Evolutionary conservation across 2,888 invertebrate species (phyloP).

Genomic region (Odontocerum albicorne): DNA sequence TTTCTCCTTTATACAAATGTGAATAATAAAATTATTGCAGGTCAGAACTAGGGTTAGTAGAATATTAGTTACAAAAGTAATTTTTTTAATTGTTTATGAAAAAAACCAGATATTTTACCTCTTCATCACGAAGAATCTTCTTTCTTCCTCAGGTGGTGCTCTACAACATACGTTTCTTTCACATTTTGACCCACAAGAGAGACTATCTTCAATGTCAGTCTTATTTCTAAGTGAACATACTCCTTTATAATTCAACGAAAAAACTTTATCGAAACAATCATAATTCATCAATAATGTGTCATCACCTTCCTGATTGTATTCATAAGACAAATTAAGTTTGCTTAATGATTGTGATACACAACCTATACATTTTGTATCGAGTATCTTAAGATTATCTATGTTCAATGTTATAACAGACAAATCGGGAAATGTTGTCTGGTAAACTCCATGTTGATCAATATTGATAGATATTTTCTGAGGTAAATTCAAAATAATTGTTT

Average conservation of each 20-base stretch:
- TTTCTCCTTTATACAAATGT: too few relatives aligned
- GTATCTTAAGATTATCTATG: conserved; percentile 1
- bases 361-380: conserved; percentile 8
- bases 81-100: not conserved
- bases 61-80: not conserved
- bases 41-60: too few relatives aligned
- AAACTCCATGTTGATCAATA: conserved; percentile 27
- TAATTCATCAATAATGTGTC: not conserved
- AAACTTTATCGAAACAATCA: conserved; percentile 9
- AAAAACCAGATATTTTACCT: too few relatives aligned
- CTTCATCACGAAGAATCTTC: conserved; percentile 12
- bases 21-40: too few relatives aligned
- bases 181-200: not conserved
- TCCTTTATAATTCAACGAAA: conserved; percentile 12
- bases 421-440: conserved; percentile 19
- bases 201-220: not conserved
- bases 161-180: not conserved
- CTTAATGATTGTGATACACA: not conserved
- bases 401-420: not conserved
- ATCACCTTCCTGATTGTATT: not conserved
- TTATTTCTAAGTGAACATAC: not conserved
- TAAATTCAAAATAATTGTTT: conserved; percentile 41
- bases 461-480: conserved; percentile 2
- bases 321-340: conserved; percentile 12
- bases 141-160: conserved; percentile 4